Evolutionary conservation across 2,888 invertebrate genomes (phyloP).

Genomic region (Drosophila meridionalis): DNA sequence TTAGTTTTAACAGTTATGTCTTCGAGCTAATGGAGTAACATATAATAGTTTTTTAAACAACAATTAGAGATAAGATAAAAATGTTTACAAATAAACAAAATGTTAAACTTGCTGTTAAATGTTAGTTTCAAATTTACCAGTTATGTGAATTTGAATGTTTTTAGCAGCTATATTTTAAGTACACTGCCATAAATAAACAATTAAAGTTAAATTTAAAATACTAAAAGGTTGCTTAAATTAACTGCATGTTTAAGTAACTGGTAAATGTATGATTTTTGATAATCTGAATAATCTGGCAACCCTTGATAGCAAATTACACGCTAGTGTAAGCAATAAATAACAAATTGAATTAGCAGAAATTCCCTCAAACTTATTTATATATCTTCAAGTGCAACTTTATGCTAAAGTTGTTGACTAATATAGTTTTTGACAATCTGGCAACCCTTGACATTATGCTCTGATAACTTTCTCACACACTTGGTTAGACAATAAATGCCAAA

Average conservation of each 20-base stretch:
- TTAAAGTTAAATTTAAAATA: not conserved
- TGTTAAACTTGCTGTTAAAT: not conserved
- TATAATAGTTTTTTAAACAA: not conserved
- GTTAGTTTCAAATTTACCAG: no score
- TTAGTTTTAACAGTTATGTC: not conserved
- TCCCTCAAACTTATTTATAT: no score
- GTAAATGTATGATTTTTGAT: no score
- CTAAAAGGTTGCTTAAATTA: not conserved
- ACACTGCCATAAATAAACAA: no score
- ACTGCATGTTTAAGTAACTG: not conserved
- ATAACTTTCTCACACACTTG: not conserved
- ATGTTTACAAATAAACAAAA: not conserved
- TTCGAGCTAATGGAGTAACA: not conserved
- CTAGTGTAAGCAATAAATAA: no score
- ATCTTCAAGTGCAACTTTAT: not conserved
- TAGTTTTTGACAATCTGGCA: not conserved
- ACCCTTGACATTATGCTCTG: not conserved
- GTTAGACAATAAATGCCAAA: not conserved
- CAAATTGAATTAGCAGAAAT: no score
- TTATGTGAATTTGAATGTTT: no score
- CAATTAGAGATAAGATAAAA: not conserved
- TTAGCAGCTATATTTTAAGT: no score
- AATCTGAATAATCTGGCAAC: no score
- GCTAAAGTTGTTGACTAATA: not conserved
- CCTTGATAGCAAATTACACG: no score